Conservation (phyloP, 2,888 invertebrate genomes). For the Agrilus mali region DNA sequence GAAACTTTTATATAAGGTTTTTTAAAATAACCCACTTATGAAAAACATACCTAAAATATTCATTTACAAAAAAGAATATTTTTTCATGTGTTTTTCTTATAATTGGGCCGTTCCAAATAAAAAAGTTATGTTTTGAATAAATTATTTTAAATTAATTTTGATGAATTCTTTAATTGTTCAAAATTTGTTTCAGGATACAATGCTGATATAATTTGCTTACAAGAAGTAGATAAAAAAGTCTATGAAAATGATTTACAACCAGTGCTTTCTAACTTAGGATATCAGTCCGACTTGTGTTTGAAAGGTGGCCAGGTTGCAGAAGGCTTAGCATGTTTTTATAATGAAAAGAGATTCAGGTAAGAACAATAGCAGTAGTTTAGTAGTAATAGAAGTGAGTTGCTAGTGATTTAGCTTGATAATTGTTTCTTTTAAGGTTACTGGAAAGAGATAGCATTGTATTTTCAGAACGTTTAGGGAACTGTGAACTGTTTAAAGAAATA, state of each 20-base stretch:
- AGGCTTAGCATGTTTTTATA: slow-evolving; percentile 71
- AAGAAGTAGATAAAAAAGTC: slow-evolving; percentile 81
- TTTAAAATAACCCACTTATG: no score
- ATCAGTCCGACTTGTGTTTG: slow-evolving; percentile 48
- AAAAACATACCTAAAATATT: no score
- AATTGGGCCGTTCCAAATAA: neutral
- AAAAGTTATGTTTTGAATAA: no score
- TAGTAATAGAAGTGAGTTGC: neutral
- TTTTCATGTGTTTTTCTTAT: no score
- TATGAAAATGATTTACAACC: slow-evolving; percentile 55
- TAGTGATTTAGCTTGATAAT: slow-evolving; percentile 4
- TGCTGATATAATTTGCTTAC: slow-evolving; percentile 79
- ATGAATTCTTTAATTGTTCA: neutral
- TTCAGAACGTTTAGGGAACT: slow-evolving; percentile 42
- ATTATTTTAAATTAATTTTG: no score
- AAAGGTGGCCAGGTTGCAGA: slow-evolving; percentile 67
- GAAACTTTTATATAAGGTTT: no score
- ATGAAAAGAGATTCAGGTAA: slow-evolving; percentile 55
- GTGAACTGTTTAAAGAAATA: slow-evolving; percentile 41
- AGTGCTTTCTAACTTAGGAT: slow-evolving; percentile 42
- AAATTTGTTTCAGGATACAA: slow-evolving; percentile 63
- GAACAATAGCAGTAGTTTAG: neutral
- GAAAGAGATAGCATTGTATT: slow-evolving; percentile 43
- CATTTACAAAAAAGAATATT: no score
- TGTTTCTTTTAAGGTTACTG: slow-evolving; percentile 34